Percentiles rank a stretch among this genome's conserved stretches.
These are phyloP conservation scores for Periophthalmodon schlosseri DNA, from an alignment of 2,113 vertebrate genomes.

Conservation along the genomic window DNA sequence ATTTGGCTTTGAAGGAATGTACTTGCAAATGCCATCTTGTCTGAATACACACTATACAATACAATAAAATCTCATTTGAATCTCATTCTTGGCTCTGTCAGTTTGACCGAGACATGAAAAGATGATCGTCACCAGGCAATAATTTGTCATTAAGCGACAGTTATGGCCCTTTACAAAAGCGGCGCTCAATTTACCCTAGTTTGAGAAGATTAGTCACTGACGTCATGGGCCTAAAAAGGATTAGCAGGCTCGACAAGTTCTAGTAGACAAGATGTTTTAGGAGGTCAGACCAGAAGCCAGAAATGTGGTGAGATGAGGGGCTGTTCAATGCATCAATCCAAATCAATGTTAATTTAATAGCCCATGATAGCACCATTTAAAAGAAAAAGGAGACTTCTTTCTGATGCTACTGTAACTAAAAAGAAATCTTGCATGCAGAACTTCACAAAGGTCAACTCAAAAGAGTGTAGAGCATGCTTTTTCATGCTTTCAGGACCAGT, in stretches of 20 bases:
- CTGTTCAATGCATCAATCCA: constrained; percentile 31
- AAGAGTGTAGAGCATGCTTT: not conserved
- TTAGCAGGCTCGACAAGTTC: constrained; percentile 46
- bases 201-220: constrained; percentile 66
- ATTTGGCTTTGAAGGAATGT: constrained; percentile 8
- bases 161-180: constrained; percentile 41
- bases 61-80: constrained; percentile 17
- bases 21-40: not conserved
- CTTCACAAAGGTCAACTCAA: not conserved
- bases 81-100: constrained; percentile 18
- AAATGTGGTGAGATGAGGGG: constrained; percentile 26
- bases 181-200: constrained; percentile 70
- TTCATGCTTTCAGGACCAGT: not conserved
- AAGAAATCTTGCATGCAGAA: not conserved
- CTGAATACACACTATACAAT: not conserved
- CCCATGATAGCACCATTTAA: not conserved
- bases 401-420: not conserved
- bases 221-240: constrained; percentile 52
- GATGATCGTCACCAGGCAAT: constrained; percentile 22
- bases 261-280: constrained; percentile 26
- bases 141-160: constrained; percentile 26
- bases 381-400: not conserved
- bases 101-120: constrained; percentile 18
- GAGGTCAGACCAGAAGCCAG: constrained; percentile 23
- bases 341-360: not conserved